Conservation (phyloP, 2,888 invertebrate species). For the Habroteleia sp. region DNA sequence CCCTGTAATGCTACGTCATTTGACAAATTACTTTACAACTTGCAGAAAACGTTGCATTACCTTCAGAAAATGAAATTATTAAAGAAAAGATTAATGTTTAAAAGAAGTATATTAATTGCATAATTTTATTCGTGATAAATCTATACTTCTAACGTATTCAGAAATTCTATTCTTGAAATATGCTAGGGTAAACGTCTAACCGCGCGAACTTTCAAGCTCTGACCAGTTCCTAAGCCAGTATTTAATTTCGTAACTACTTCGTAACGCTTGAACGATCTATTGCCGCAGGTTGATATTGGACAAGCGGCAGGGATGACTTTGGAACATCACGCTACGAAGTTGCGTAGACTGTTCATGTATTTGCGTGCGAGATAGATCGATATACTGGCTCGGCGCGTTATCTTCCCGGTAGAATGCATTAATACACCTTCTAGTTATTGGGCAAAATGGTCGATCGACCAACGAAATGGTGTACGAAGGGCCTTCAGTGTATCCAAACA, state of each 20-base stretch:
- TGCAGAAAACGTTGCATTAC: too few species aligned
- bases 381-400: constrained; percentile 70
- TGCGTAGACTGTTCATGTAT: constrained; percentile 26
- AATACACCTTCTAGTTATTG: constrained; percentile 75
- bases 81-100: too few species aligned
- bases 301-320: constrained; percentile 11
- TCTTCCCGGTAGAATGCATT: constrained; percentile 76
- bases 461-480: constrained; percentile 48
- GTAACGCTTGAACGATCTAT: constrained; percentile 51
- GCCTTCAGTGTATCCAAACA: constrained; percentile 37
- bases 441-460: constrained; percentile 73
- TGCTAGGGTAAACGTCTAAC: constrained; percentile 22
- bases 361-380: constrained; percentile 31
- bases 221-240: constrained; percentile 33
- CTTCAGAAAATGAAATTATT: too few species aligned
- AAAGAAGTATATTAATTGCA: too few species aligned
- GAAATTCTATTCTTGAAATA: constrained; percentile 22
- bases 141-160: not conserved
- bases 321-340: constrained; percentile 17
- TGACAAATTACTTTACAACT: too few species aligned
- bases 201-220: constrained; percentile 39
- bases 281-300: constrained; percentile 40
- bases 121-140: too few species aligned
- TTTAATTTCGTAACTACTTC: constrained; percentile 57
- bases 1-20: too few species aligned